These are phyloP conservation scores for Alaudala cheleensis DNA, from an alignment of 2,113 vertebrate genomes.

Conservation along the genomic window DNA sequence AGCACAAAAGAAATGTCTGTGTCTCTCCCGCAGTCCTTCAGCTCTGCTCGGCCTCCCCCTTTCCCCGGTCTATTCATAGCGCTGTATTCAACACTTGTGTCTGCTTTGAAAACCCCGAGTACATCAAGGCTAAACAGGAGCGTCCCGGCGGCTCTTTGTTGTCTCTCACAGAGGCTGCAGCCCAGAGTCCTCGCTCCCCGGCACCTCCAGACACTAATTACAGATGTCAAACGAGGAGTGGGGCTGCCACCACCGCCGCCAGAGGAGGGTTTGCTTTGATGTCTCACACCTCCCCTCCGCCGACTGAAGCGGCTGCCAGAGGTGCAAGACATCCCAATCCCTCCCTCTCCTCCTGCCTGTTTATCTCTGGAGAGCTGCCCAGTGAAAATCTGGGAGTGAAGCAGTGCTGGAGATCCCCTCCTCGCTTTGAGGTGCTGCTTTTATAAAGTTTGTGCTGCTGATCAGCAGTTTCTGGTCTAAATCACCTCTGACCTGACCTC, in stretches of 20 bases:
- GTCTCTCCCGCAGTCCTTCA: neutral
- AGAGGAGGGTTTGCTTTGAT: constrained; percentile 6
- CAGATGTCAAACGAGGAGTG: neutral
- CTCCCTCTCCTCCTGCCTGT: neutral
- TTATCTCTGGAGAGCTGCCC: neutral
- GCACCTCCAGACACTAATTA: constrained; percentile 35
- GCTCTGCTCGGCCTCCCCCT: neutral
- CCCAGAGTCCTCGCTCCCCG: neutral
- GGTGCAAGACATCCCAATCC: neutral
- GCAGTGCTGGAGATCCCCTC: rapidly evolving
- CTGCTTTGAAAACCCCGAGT: neutral
- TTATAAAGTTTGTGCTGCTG: rapidly evolving
- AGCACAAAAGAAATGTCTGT: neutral
- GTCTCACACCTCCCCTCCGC: neutral
- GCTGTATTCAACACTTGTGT: neutral
- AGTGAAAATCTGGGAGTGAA: neutral
- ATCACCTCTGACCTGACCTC: neutral
- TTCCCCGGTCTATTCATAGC: neutral
- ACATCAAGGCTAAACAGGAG: neutral
- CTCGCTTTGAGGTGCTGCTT: neutral
- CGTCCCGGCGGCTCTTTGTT: neutral
- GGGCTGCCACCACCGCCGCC: neutral
- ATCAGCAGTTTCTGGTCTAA: neutral
- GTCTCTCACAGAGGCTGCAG: neutral
- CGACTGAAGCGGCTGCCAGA: neutral